These are phyloP conservation scores for Petrocephalus sullivani DNA, from an alignment of 2,797 vertebrate genomes.

Conservation along the genomic window DNA sequence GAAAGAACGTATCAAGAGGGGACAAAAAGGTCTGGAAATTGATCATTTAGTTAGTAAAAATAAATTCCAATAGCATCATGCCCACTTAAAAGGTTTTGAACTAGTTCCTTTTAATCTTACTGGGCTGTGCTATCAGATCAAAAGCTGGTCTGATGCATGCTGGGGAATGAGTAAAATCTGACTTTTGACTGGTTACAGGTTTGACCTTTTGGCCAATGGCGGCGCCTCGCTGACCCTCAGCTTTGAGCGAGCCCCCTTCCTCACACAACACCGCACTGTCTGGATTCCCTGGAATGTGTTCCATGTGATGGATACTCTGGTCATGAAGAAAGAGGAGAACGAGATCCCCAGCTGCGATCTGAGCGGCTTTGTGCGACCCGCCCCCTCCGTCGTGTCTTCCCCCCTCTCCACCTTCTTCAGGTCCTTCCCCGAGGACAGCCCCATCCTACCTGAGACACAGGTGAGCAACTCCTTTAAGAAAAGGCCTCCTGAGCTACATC, in stretches of 20 bases:
- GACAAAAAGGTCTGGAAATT: conserved; percentile 23
- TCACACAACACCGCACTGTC: conserved; percentile 80
- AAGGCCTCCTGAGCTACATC: not conserved
- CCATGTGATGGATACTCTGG: conserved; percentile 92
- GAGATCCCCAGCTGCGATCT: conserved; percentile 92
- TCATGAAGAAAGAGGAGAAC: conserved; percentile 94
- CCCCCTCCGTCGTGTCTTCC: conserved; percentile 81
- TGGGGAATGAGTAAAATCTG: not conserved
- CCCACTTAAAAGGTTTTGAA: conserved; percentile 21
- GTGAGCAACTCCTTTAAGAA: conserved; percentile 54
- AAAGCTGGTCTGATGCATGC: not conserved
- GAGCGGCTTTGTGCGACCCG: conserved; percentile 83
- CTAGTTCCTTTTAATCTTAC: not conserved
- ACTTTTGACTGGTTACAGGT: conserved; percentile 62
- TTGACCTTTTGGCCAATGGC: conserved; percentile 89
- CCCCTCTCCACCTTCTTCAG: conserved; percentile 91
- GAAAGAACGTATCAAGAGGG: conserved; percentile 40
- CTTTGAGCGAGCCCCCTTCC: conserved; percentile 86
- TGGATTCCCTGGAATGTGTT: conserved; percentile 97
- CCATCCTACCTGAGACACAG: conserved; percentile 96
- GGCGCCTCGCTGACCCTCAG: conserved; percentile 85
- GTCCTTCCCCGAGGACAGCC: conserved; percentile 85
- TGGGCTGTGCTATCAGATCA: not conserved
- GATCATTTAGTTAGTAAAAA: conserved; percentile 32
- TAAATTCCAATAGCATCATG: conserved; percentile 17